Conservation (phyloP, 2,797 vertebrate genomes). For the Danio kyathit region DNA sequence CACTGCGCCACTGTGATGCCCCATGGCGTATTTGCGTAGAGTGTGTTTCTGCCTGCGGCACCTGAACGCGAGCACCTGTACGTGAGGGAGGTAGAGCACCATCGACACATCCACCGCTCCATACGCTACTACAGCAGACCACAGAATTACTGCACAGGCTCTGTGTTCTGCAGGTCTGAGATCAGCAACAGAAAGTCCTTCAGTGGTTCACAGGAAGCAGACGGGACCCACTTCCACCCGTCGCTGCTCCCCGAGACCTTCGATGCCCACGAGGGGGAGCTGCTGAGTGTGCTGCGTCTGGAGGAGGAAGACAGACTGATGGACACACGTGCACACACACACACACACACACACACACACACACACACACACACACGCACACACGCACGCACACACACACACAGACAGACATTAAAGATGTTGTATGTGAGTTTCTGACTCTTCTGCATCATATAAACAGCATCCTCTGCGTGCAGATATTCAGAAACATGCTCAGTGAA, state of each 20-base stretch:
- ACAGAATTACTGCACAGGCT: no score
- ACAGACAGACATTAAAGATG: no score
- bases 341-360: no score
- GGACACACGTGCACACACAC: conserved; percentile 49
- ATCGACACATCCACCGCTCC: conserved; percentile 67
- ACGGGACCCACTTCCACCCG: conserved; percentile 89
- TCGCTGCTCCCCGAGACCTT: conserved; percentile 76
- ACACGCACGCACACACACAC: no score
- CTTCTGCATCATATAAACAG: no score
- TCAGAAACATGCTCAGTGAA: no score
- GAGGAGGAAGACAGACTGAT: conserved; percentile 89
- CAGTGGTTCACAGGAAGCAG: conserved; percentile 86
- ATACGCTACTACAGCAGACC: no score
- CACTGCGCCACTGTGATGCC: no score
- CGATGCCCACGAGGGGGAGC: conserved; percentile 88
- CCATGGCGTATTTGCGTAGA: neutral
- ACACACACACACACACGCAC: no score
- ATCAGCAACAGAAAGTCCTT: conserved; percentile 17
- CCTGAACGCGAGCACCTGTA: conserved; percentile 81
- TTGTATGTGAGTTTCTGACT: no score
- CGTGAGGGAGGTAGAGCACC: conserved; percentile 93
- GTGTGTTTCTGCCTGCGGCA: neutral
- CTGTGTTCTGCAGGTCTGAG: no score
- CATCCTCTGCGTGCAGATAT: no score
- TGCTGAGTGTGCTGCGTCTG: conserved; percentile 90